A percentile compares a stretch with the other conserved stretches of the same genome.
Conservation (phyloP, 2,888 invertebrate species). For the Ophion ventricosus region DNA sequence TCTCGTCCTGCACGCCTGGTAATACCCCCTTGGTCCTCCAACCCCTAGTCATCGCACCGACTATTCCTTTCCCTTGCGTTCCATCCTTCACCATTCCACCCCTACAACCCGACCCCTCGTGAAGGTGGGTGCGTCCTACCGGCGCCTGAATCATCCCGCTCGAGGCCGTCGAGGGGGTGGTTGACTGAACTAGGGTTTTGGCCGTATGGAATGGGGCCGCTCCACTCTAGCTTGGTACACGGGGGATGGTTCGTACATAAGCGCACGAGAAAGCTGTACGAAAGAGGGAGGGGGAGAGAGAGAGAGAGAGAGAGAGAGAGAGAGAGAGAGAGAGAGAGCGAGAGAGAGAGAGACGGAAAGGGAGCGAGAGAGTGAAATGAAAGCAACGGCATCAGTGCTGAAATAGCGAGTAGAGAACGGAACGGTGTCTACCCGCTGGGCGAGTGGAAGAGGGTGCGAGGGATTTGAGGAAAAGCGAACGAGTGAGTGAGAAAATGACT, state of each 20-base stretch:
- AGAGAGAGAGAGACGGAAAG: neutral
- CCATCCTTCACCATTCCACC: conserved; percentile 64
- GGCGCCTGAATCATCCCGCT: conserved; percentile 83
- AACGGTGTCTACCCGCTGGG: conserved; percentile 55
- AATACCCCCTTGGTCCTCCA: conserved; percentile 61
- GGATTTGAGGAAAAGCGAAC: conserved; percentile 53
- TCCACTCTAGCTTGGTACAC: conserved; percentile 60
- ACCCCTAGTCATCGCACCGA: conserved; percentile 65
- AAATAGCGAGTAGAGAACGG: conserved; percentile 64
- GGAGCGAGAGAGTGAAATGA: conserved; percentile 65
- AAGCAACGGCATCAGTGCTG: conserved; percentile 66
- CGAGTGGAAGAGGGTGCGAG: conserved; percentile 57
- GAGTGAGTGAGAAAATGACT: conserved; percentile 57
- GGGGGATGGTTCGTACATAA: conserved; percentile 49
- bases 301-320: conserved; percentile 1
- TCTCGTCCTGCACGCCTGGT: conserved; percentile 56
- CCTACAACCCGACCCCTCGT: conserved; percentile 70
- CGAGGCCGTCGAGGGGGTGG: conserved; percentile 78
- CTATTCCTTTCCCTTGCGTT: conserved; percentile 65
- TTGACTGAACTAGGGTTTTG: conserved; percentile 80
- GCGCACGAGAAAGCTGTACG: conserved; percentile 55
- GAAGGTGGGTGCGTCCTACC: conserved; percentile 83
- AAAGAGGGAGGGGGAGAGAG: conserved; percentile 3
- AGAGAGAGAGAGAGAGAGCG: neutral
- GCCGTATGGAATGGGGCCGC: conserved; percentile 73